Evolutionary conservation across 2,113 vertebrate species (phyloP), one percentile per base, ranked within the genome.

Genomic region (Coreoperca whiteheadi): DNA sequence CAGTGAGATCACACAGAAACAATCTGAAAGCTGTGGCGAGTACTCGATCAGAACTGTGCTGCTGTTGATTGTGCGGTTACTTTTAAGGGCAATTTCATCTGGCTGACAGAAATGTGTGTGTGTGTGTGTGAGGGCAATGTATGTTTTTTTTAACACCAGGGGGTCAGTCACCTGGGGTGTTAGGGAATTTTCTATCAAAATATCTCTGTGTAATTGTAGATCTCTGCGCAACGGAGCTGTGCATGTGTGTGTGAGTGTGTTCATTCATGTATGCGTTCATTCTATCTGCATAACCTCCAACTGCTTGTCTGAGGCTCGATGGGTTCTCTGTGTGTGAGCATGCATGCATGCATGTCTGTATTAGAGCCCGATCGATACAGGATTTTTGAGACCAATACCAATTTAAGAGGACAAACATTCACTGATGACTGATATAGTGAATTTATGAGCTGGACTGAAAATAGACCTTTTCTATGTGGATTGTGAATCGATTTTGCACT

Each of bases 41-140:
- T 61, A 80, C n/a, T 65, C 9, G 48, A 77, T 86, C 87, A 75
- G 87, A 77, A 75, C 84, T 61, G 72, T 46, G 90, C 85, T 46
- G 84, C 83, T 87, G 90, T 79, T 91, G 91, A 94, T 91, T 91
- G 90, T 89, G 93, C 21, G 85, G 91, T 92, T 89, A 82, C 90
- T 93, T 93, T 94, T 91, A 93, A 92, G 89, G 86, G 88, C 90
- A 91, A 92, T 89, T 93, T 91, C 80, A 92, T 92, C 93, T 91
- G 81, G 88, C 87, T 74, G 74, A 87, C 77, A 81, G 92, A 91
- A 92, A 87, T 69, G 48, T 77, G 84, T 69, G 74, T 68, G 72
- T 30, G 64, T 8, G 48, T 39, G 53, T 23, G 77, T 8, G 73
- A 73, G 74, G 71, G 71, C 73, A 80, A 75, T 71, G 83, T 79